Percentiles rank a stretch among this genome's conserved stretches.
Conservation (phyloP, 2,888 invertebrate genomes). For the Myopa testacea region DNA sequence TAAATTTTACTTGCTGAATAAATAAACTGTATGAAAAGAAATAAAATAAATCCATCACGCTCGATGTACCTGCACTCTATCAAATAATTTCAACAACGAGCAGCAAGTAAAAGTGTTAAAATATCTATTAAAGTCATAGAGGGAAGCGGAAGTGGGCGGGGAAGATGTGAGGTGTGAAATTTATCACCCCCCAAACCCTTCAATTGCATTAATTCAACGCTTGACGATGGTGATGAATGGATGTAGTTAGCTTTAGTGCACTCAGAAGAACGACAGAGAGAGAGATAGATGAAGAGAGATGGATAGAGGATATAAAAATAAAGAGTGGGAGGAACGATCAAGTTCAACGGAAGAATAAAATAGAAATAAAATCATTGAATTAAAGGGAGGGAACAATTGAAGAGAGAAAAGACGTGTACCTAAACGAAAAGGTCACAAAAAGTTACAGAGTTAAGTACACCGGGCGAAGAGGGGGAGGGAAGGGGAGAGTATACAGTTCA, state of each 20-base stretch:
- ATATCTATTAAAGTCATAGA: background rate
- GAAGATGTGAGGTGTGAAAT: background rate
- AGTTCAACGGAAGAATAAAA: background rate
- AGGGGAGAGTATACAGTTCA: background rate
- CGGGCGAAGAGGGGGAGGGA: background rate
- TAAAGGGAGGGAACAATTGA: no score
- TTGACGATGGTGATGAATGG: background rate
- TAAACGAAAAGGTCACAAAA: no score
- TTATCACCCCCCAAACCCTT: background rate
- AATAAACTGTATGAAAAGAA: no score
- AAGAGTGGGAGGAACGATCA: background rate
- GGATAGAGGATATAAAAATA: background rate
- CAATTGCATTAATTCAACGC: constrained; percentile 3
- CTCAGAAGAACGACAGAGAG: background rate
- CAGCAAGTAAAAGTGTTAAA: constrained; percentile 6
- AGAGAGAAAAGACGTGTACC: no score
- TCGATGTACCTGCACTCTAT: no score
- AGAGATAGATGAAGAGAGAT: background rate
- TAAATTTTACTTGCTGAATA: no score
- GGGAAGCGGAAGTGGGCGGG: background rate
- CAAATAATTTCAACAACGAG: background rate
- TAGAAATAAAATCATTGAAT: background rate
- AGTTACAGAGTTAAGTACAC: no score
- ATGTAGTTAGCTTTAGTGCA: background rate
- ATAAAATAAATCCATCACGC: no score